Evolutionary conservation across 2,113 vertebrate genomes (phyloP), one percentile per base, ranked within the genome.

Genomic region (Cheirogaleus medius): DNA sequence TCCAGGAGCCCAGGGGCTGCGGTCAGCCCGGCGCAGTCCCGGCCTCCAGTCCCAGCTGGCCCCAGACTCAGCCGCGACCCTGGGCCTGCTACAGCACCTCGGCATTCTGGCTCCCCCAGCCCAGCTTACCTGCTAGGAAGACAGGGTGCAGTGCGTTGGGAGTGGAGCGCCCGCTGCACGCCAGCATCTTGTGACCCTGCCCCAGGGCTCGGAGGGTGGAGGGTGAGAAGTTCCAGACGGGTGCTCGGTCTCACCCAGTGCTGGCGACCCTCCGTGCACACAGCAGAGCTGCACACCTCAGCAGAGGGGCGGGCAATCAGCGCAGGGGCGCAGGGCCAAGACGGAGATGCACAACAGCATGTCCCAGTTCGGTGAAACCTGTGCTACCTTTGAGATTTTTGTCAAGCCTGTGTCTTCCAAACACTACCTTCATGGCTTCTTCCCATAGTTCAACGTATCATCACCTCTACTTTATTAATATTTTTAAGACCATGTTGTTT

Each of bases 311-410:
- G 27, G 21, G 34, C 0, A 11, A 10, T 0, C 6, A 44, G 0
- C n/a, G 0, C 23, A 6, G 37, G 54, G 56, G 47, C 60, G 4
- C 14, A 1, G 21, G 42, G 7, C 39, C 56, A 14, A 6, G 52
- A 29, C 1, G 21, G 25, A 1, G 12, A n/a, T 0, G 0, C 0
- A 34, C 10, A 4, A 13, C 25, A 0, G 1, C 32, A 11, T 8
- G 23, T 34, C 27, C 15, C 21, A 0, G 4, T 15, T 8, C 12
- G 0, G 7, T 0, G 0, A 49, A 18, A 21, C 6, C 34, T 0
- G 3, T 3, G 2, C 27, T 10, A 2, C 21, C 47, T 6, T 0
- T 5, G 34, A 0, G 29, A 47, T 9, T 49, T 44, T 23, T 17
- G 18, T 17, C 47, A 11, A 0, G 0, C 15, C 39, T 17, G 5